Evolutionary conservation across 2,797 vertebrate species (phyloP).

Genomic region (Megalops cyprinoides): DNA sequence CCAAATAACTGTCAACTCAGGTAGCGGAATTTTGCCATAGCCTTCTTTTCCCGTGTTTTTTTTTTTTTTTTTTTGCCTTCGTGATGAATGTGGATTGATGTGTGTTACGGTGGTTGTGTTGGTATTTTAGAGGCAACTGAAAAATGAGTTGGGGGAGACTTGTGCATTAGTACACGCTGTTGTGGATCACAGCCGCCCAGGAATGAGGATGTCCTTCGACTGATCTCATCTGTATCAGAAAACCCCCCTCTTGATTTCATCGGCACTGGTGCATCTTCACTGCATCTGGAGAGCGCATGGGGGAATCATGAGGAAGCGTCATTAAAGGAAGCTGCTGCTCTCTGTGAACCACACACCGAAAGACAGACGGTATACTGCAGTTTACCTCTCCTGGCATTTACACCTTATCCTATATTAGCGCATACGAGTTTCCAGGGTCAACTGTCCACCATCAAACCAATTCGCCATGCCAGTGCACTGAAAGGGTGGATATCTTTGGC

Average conservation of each 20-base stretch:
- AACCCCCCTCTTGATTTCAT: slow-evolving; percentile 19
- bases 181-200: slow-evolving; percentile 56
- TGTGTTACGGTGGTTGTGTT: slow-evolving; percentile 47
- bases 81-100: slow-evolving; percentile 48
- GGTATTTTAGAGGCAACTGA: slow-evolving; percentile 45
- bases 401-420: slow-evolving; percentile 37
- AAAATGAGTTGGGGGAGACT: slow-evolving; percentile 48
- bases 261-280: slow-evolving; percentile 14
- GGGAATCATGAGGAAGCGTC: slow-evolving; percentile 28
- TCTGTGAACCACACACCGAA: slow-evolving; percentile 1
- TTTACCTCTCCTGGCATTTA: background rate
- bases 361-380: background rate
- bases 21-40: slow-evolving; percentile 53
- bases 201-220: slow-evolving; percentile 41
- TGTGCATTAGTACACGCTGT: slow-evolving; percentile 46
- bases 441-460: slow-evolving; percentile 57
- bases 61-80: slow-evolving; percentile 40
- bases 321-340: slow-evolving; percentile 18
- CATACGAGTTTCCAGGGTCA: slow-evolving; percentile 46
- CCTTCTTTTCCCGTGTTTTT: no score
- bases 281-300: slow-evolving; percentile 17
- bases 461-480: slow-evolving; percentile 68
- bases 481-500: slow-evolving; percentile 65
- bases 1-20: slow-evolving; percentile 59
- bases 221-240: slow-evolving; percentile 41